Conservation (phyloP, 2,888 invertebrate species). For the Athalia circularis region DNA sequence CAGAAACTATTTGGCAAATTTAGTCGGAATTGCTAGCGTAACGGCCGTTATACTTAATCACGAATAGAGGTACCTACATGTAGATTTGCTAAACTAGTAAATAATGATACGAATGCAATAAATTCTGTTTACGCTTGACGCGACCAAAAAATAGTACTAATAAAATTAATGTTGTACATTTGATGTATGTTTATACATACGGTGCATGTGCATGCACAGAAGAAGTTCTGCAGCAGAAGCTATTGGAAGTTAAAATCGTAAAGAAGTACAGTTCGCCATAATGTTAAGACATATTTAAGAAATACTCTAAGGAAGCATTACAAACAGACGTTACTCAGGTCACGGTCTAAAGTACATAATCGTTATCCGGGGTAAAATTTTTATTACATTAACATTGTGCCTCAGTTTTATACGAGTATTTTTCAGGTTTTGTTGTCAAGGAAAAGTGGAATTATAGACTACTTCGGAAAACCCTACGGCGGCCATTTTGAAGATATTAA, state of each 20-base stretch:
- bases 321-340: slow-evolving; percentile 22
- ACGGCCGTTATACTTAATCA: background rate
- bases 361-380: slow-evolving; percentile 17
- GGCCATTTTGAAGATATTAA: too few species aligned
- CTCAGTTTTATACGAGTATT: background rate
- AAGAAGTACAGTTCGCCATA: slow-evolving; percentile 9
- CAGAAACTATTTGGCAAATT: background rate
- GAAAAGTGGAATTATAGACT: too few species aligned
- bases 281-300: too few species aligned
- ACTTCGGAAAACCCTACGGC: too few species aligned
- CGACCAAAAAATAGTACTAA: too few species aligned
- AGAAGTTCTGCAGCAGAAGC: background rate
- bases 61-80: too few species aligned
- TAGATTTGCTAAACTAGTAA: too few species aligned
- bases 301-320: slow-evolving; percentile 4
- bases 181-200: too few species aligned
- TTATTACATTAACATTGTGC: slow-evolving; percentile 25
- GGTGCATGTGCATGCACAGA: too few species aligned
- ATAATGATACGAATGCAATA: too few species aligned
- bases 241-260: slow-evolving; percentile 5
- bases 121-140: too few species aligned
- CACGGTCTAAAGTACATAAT: slow-evolving; percentile 26
- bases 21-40: background rate
- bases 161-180: too few species aligned
- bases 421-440: background rate